These are phyloP conservation scores for Pituophis catenifer DNA, from an alignment of 2,113 vertebrate genomes.

Conservation along the genomic window DNA sequence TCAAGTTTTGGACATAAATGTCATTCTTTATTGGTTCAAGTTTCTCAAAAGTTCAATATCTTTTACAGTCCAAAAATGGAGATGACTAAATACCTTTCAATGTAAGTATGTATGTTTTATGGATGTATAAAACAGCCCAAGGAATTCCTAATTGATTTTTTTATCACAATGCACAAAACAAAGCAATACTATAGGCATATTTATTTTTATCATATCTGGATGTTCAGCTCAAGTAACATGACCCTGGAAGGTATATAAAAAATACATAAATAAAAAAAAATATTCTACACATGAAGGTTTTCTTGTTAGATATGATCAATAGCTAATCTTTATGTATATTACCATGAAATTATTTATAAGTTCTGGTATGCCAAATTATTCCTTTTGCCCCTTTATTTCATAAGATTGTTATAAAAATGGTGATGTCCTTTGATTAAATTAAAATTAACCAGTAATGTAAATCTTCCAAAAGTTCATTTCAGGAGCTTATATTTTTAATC, in stretches of 20 bases:
- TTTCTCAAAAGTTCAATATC: background rate
- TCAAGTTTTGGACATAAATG: background rate
- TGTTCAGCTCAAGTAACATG: background rate
- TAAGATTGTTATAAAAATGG: background rate
- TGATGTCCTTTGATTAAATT: background rate
- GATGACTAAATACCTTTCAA: background rate
- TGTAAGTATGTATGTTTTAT: background rate
- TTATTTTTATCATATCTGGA: background rate
- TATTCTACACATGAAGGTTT: background rate
- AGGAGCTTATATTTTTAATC: background rate
- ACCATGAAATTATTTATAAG: background rate
- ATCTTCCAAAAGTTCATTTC: background rate
- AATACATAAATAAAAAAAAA: background rate
- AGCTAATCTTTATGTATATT: background rate
- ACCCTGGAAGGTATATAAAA: background rate
- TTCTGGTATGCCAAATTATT: background rate
- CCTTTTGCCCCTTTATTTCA: background rate
- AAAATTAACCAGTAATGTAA: background rate
- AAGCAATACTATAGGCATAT: background rate
- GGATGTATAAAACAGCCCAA: background rate
- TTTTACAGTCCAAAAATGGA: slow-evolving; percentile 5
- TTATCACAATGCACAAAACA: background rate
- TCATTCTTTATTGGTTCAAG: background rate
- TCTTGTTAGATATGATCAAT: background rate
- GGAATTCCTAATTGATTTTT: background rate